Conservation (phyloP, 2,888 invertebrate species). For the Pristionchus arcanus region DNA sequence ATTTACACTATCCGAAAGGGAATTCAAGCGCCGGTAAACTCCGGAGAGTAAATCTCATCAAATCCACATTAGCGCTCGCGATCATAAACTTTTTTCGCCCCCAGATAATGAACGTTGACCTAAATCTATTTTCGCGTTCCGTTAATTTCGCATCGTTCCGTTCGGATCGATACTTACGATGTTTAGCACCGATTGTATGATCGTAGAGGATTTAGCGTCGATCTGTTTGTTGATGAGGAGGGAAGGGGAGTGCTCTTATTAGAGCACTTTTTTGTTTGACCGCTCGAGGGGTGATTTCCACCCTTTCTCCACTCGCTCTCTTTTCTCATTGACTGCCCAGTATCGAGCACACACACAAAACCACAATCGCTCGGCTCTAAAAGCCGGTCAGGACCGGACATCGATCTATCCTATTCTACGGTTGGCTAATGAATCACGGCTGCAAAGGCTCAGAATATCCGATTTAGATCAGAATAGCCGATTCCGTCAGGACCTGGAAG, state of each 20-base stretch:
- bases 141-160: neutral
- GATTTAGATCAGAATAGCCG: no score
- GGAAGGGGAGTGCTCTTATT: neutral
- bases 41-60: neutral
- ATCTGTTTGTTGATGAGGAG: constrained; percentile 43
- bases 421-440: no score
- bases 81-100: constrained; percentile 1
- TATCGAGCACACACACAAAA: constrained; percentile 18
- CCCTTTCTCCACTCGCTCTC: neutral
- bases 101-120: neutral
- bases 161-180: constrained; percentile 18
- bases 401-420: neutral
- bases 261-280: constrained; percentile 51
- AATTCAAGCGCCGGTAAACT: neutral
- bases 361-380: neutral
- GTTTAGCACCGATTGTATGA: constrained; percentile 34
- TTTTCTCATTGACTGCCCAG: constrained; percentile 7
- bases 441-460: no score
- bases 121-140: neutral
- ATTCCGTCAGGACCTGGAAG: neutral
- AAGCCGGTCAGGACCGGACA: constrained; percentile 1
- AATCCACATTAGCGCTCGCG: neutral
- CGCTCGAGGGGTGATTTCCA: neutral
- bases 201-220: neutral
- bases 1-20: neutral